Evolutionary conservation across 2,797 vertebrate species (phyloP).

Genomic region (Dendrocincla fuliginosa): DNA sequence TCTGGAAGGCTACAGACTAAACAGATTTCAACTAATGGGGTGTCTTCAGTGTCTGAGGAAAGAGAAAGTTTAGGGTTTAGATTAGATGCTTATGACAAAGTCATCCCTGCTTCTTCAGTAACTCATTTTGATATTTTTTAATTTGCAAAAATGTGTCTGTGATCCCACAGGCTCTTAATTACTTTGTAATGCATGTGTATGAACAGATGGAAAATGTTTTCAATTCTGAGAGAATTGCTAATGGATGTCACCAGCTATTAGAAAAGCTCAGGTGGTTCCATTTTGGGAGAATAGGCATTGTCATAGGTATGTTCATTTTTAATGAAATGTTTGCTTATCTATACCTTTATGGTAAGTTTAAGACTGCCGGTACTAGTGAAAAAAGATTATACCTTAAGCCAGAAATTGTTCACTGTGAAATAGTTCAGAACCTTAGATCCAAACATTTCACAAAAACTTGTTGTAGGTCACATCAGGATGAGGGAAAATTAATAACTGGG

Average conservation of each 20-base stretch:
- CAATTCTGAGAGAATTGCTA: slow-evolving; percentile 75
- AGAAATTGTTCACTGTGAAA: slow-evolving; percentile 67
- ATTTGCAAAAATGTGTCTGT: slow-evolving; percentile 73
- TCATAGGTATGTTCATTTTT: slow-evolving; percentile 73
- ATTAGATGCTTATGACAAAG: slow-evolving; percentile 63
- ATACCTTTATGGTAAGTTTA: slow-evolving; percentile 62
- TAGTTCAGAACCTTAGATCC: slow-evolving; percentile 52
- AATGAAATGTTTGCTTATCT: slow-evolving; percentile 79
- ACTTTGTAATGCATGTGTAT: slow-evolving; percentile 75
- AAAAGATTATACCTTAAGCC: slow-evolving; percentile 57
- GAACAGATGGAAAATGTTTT: slow-evolving; percentile 82
- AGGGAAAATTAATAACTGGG: neutral
- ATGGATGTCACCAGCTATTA: slow-evolving; percentile 79
- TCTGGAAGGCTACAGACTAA: slow-evolving; percentile 5
- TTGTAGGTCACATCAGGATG: neutral
- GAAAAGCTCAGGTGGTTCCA: slow-evolving; percentile 72
- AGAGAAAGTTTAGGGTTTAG: slow-evolving; percentile 51
- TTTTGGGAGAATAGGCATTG: slow-evolving; percentile 69
- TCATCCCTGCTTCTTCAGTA: slow-evolving; percentile 70
- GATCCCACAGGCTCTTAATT: slow-evolving; percentile 77
- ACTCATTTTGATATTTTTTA: slow-evolving; percentile 79
- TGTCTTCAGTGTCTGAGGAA: slow-evolving; percentile 17
- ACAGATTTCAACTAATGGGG: neutral
- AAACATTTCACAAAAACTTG: slow-evolving; percentile 5
- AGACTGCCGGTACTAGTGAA: slow-evolving; percentile 37